Base-by-base conservation (phyloP, 2,888 invertebrate species). In the Linyphia triangularis region DNA sequence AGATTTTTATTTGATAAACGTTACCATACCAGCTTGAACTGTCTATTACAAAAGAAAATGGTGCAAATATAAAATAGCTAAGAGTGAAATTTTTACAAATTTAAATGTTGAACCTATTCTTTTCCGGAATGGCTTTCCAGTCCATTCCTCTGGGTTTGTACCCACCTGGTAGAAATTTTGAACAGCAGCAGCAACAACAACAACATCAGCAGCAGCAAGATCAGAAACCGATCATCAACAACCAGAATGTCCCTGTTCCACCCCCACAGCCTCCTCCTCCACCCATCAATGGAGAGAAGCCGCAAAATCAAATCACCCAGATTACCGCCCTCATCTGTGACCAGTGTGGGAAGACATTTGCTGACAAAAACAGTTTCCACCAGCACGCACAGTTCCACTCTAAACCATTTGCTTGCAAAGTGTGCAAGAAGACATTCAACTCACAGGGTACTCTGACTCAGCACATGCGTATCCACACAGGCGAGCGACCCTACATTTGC, bases 71-170 rank as follows among this genome's bases (percentile, higher is more conserved):
- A 73, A 67, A 77, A 79, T 51, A 51, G 65, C 43, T 26, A n/a
- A 33, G 78, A 63, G 78, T 43, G 67, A 28, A 28, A 75, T 24
- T 40, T 57, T 78, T 57, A 79, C 57, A 33, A 81, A 59, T 88
- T 88, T 81, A 81, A 81, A 88, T 88, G 86, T 67, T 88, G 86
- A 88, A 88, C 43, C 81, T 88, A 57, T 81, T 88, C 75, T 88
- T 88, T 43, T 88, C 86, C 57, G 86, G 86, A 61, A 88, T 88
- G 86, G 86, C 86, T 9, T 88, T 88, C 33, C 86, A 88, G 86
- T 88, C 86, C 81, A 88, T 88, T 88, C 86, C 86, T 57, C 81
- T 88, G 51, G 86, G 86, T 40, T 82, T 88, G 57, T 88, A 88
- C 67, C 86, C 86, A 40, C 86, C 86, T 28, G 85, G 85, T 40